Evolutionary conservation across 2,113 vertebrate species (phyloP).

Genomic region (Vidua chalybeata): DNA sequence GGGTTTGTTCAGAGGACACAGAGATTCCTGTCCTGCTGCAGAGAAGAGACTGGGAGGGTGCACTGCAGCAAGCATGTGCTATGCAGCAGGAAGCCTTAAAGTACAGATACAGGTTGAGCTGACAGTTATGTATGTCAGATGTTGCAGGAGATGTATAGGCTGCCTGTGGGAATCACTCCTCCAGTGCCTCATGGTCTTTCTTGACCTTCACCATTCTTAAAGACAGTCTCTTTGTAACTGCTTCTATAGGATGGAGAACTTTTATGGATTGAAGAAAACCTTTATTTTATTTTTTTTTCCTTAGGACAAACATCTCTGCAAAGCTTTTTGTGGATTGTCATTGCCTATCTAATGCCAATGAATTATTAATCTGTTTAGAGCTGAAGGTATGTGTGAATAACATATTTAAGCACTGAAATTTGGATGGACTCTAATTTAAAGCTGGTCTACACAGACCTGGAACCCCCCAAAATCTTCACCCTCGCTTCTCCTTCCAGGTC

Average conservation of each 20-base stretch:
- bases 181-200: background rate
- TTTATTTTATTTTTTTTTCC: background rate
- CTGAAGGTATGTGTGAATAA: background rate
- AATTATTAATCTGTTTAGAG: slow-evolving; percentile 5
- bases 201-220: background rate
- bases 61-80: background rate
- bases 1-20: background rate
- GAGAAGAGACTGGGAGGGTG: background rate
- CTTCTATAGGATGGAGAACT: background rate
- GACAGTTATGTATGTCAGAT: background rate
- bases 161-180: background rate
- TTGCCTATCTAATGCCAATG: background rate
- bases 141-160: background rate
- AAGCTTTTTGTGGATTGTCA: background rate
- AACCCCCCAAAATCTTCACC: background rate
- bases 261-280: background rate
- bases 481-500: rapidly evolving
- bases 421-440: background rate
- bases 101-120: background rate
- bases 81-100: background rate
- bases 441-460: background rate
- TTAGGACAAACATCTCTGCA: background rate
- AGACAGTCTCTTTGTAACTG: background rate
- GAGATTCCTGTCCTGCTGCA: background rate
- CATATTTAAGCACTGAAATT: background rate